These are phyloP conservation scores for Spizaetus ornatus DNA, from an alignment of 2,113 vertebrate genomes.

Conservation along the genomic window DNA sequence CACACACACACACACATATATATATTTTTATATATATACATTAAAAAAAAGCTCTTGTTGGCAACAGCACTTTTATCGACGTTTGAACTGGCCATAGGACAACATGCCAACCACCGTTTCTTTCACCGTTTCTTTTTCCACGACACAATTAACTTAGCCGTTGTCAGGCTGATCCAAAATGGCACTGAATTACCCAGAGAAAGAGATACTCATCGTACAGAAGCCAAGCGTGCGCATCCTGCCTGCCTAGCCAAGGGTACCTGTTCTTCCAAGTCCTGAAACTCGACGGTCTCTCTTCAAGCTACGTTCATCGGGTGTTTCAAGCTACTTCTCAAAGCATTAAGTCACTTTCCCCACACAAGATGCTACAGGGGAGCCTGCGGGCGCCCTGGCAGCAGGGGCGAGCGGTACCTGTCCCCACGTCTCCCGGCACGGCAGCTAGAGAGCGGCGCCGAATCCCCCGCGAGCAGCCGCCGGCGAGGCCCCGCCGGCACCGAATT, in stretches of 20 bases:
- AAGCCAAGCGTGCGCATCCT: neutral
- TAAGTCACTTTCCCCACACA: neutral
- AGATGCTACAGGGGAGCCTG: neutral
- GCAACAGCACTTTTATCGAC: neutral
- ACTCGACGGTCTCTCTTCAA: neutral
- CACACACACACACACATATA: no score
- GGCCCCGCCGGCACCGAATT: neutral
- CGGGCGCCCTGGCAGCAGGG: neutral
- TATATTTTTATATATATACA: neutral
- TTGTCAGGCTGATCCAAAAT: neutral
- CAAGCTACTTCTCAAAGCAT: neutral
- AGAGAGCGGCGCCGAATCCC: neutral
- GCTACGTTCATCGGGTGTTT: neutral
- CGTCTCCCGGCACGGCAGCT: neutral
- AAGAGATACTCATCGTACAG: neutral
- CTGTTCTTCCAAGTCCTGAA: fast-evolving
- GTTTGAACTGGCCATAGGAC: neutral
- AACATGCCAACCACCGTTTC: neutral
- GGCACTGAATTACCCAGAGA: neutral
- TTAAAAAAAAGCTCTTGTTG: neutral
- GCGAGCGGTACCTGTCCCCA: neutral
- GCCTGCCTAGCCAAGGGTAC: neutral
- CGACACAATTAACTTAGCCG: neutral
- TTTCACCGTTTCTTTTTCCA: neutral
- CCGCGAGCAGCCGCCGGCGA: neutral